These are phyloP conservation scores for Colletes latitarsis DNA, from an alignment of 1,140 invertebrate species.

Conservation along the genomic window DNA sequence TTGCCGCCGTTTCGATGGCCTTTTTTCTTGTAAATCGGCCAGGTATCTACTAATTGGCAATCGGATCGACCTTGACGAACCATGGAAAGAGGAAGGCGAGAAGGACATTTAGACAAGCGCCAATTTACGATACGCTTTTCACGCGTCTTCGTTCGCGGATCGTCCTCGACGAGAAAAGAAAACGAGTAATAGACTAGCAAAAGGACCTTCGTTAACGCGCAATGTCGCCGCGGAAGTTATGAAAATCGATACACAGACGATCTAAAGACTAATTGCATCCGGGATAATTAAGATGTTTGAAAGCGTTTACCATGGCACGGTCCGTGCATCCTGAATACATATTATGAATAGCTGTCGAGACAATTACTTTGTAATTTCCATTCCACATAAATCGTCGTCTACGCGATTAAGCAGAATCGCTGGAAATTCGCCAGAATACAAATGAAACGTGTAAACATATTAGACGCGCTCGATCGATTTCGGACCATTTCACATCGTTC, in stretches of 20 bases:
- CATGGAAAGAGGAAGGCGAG: constrained; percentile 23
- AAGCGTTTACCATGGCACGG: not conserved
- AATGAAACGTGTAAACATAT: not conserved
- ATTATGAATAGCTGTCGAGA: not conserved
- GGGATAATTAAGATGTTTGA: constrained; percentile 24
- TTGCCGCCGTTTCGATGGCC: not conserved
- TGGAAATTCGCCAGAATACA: not conserved
- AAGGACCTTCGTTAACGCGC: constrained; percentile 8
- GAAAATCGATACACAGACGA: not conserved
- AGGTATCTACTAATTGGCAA: constrained; percentile 61
- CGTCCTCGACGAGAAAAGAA: not conserved
- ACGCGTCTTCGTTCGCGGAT: constrained; percentile 17
- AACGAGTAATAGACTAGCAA: not conserved
- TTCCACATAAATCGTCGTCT: constrained; percentile 4
- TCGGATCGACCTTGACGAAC: constrained; percentile 36
- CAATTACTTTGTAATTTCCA: constrained; percentile 15
- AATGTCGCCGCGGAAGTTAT: not conserved
- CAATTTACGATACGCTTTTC: constrained; percentile 41
- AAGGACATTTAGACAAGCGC: constrained; percentile 36
- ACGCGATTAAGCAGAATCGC: constrained; percentile 8
- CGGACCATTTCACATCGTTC: constrained; percentile 4
- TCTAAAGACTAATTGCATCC: constrained; percentile 21
- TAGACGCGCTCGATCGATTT: not conserved
- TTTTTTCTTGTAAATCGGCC: constrained; percentile 41
- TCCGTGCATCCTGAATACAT: not conserved